Evolutionary conservation across 2,888 invertebrate genomes (phyloP).

Genomic region (Tolmerus cingulatus): DNA sequence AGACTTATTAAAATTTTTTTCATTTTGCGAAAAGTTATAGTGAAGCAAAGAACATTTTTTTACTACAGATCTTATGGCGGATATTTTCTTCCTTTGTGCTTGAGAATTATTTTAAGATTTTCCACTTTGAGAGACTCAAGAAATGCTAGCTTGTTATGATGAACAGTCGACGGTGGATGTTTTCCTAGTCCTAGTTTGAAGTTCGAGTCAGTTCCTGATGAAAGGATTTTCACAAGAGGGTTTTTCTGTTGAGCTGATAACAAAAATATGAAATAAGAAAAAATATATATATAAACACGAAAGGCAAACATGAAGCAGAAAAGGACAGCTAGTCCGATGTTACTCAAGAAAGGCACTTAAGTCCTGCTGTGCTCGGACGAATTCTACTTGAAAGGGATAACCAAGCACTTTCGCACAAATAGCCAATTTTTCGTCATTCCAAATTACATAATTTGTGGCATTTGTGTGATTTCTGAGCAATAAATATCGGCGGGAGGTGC

Average conservation of each 20-base stretch:
- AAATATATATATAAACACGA: background rate
- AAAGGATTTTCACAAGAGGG: slow-evolving; percentile 1
- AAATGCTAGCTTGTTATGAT: background rate
- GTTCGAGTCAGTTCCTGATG: background rate
- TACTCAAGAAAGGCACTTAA: background rate
- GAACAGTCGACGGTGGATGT: background rate
- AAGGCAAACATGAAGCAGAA: background rate
- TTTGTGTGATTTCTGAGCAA: background rate
- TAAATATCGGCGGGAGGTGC: background rate
- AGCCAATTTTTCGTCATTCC: background rate
- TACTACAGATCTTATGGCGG: background rate
- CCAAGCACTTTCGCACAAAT: background rate
- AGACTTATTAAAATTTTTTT: background rate
- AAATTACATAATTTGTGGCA: background rate
- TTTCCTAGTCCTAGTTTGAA: background rate
- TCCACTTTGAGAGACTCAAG: background rate
- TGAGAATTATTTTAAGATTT: background rate
- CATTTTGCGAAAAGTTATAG: background rate
- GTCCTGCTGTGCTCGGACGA: background rate
- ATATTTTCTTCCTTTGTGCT: background rate
- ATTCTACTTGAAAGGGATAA: background rate
- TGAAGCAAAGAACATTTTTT: background rate
- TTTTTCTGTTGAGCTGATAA: background rate
- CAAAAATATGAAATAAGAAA: background rate
- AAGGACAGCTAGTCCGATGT: background rate